phyloP scores from a whole-genome alignment of 1,140 invertebrate species.

The Stegodyphus dumicola region DNA sequence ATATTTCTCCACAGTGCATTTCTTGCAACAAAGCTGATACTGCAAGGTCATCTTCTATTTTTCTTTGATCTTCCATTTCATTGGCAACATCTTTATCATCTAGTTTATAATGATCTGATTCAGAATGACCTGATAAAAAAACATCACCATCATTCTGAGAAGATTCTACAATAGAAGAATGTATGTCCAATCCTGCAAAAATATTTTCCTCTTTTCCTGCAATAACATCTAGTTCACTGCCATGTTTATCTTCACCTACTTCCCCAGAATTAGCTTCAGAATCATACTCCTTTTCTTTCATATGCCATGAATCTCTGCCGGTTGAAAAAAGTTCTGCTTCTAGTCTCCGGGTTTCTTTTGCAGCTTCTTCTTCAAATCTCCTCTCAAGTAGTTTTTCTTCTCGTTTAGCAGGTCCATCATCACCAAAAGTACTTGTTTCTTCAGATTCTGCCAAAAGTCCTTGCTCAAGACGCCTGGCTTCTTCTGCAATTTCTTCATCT shows the following conservation, averaged over 20 bases:
- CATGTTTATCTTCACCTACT: constrained; percentile 49
- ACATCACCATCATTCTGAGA: constrained; percentile 36
- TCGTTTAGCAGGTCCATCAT: constrained; percentile 50
- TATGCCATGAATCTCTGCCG: constrained; percentile 57
- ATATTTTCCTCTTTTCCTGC: constrained; percentile 42
- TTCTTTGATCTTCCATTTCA: constrained; percentile 63
- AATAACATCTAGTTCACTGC: constrained; percentile 15
- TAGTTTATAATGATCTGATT: constrained; percentile 42
- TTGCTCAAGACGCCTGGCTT: constrained; percentile 60
- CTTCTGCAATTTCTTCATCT: constrained; percentile 63
- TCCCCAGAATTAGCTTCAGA: neutral
- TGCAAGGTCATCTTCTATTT: constrained; percentile 65
- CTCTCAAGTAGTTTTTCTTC: constrained; percentile 63
- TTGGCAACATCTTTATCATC: constrained; percentile 52
- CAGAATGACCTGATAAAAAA: constrained; percentile 32
- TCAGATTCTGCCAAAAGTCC: constrained; percentile 58
- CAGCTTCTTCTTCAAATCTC: constrained; percentile 64
- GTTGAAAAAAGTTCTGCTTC: constrained; percentile 64
- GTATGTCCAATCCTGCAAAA: constrained; percentile 42
- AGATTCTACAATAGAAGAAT: constrained; percentile 30
- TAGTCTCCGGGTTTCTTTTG: constrained; percentile 63
- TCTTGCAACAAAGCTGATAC: constrained; percentile 65
- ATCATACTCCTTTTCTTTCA: constrained; percentile 59
- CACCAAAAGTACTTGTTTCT: constrained; percentile 57
- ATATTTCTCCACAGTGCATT: constrained; percentile 63